Percentiles rank a stretch among this genome's conserved stretches.
Evolutionary conservation across 2,113 vertebrate species (phyloP).

Genomic region (Anolis carolinensis): DNA sequence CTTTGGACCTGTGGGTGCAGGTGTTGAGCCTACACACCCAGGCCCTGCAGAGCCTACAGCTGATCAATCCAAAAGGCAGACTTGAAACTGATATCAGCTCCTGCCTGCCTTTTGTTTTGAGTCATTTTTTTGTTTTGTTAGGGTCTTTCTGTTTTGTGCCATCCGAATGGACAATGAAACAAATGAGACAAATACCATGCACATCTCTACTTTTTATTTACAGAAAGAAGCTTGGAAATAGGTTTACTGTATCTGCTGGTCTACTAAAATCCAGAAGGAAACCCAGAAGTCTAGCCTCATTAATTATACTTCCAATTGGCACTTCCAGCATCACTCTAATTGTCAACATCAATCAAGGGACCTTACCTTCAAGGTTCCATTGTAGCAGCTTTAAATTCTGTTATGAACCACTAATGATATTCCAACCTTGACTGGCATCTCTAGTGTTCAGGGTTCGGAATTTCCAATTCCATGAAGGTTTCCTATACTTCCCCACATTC

Average conservation of each 20-base stretch:
- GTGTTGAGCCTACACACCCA: too few relatives aligned
- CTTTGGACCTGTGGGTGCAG: too few relatives aligned
- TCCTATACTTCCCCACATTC: not conserved
- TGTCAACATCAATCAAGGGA: not conserved
- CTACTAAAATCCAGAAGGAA: not conserved
- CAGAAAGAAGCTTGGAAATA: too few relatives aligned
- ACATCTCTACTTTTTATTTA: too few relatives aligned
- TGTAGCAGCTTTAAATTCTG: not conserved
- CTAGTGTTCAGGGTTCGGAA: not conserved
- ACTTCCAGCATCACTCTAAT: not conserved
- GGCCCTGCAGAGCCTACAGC: too few relatives aligned
- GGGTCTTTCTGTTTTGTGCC: too few relatives aligned
- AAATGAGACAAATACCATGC: too few relatives aligned
- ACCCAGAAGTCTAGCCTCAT: not conserved
- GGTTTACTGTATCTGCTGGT: not conserved
- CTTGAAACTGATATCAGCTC: too few relatives aligned
- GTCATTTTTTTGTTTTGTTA: too few relatives aligned
- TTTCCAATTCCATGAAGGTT: not conserved
- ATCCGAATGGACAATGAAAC: too few relatives aligned
- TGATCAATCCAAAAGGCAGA: too few relatives aligned
- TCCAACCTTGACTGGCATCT: not conserved
- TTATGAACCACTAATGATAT: not conserved
- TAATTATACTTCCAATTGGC: not conserved
- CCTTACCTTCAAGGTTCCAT: not conserved
- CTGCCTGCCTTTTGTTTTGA: too few relatives aligned